Evolutionary conservation across 2,797 vertebrate species (phyloP), one percentile per base, ranked within the genome.

Genomic region (Phoeniculus purpureus): DNA sequence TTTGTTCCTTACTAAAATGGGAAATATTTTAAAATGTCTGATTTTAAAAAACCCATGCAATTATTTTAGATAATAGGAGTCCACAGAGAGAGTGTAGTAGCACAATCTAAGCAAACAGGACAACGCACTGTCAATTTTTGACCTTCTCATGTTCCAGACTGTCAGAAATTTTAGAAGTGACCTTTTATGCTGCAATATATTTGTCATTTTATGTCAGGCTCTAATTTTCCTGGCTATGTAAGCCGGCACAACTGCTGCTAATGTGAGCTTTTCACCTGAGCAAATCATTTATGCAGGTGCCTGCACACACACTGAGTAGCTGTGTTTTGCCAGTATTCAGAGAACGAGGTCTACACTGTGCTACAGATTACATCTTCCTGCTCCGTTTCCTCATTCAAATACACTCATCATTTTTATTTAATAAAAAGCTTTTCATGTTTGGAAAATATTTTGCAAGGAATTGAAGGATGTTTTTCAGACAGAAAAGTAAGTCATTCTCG

Each of bases 151-250:
- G 26, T 92, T 93, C 34, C 91, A 85, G 78, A 85, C 64, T 95
- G 93, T 94, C 96, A 97, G 80, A 95, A 93, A 94, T 93, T 85
- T 94, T 90, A n/a, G 25, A 96, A 96, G 75, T 96, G 90, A 97
- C 92, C 92, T 97, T 97, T 97, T 74, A 93, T 78, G 43, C n/a
- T 80, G 34, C 70, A 93, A 90, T 89, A 94, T 91, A 92, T 96
- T 96, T 97, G 75, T 65, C 73, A 95, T 91, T 97, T 96, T 89
- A 21, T 94, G 87, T 94, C 89, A 93, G 91, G 51, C 70, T 87
- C 56, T 61, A 81, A 93, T 94, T 95, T 93, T 92, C 51, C 25
- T 91, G 67, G 31, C 32, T 89, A 43, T 47, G 58, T 2, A n/a
- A 91, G 83, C 71, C n/a, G 9, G 91, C 59, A 93, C 47, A 70